Evolutionary conservation across 2,797 vertebrate species (phyloP), one percentile per base, ranked within the genome.

Genomic region (Notamacropus eugenii): DNA sequence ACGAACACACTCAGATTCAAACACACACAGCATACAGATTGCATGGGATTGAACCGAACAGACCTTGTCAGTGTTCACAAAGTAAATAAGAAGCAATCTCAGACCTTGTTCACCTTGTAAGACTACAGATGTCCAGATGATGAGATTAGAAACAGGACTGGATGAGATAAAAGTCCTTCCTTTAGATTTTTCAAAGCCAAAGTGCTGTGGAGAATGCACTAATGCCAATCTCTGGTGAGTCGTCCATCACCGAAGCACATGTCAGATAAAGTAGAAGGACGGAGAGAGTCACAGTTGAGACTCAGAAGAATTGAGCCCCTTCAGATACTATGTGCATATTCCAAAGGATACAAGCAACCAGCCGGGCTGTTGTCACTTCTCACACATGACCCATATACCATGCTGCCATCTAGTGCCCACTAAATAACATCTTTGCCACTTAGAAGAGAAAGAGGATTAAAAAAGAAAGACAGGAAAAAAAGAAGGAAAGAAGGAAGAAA

Each of bases 371-470:
- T 82, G 40, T 87, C 46, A 46, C 40, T 6, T 55, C 93, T 93
- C 90, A 27, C 31, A 54, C 55, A 34, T 97, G 97, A 95, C 94
- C 97, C 0, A 92, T 94, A 62, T 98, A 96, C 98, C 98, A 98
- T 98, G 96, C 98, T 98, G 98, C 98, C 98, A 98, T 95, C 98
- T 98, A 98, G 98, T 92, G 98, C 96, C 90, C 40, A 82, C 52
- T 96, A 62, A 4, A 92, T 52, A 82, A 91, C 58, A 91, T 92
- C 93, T 67, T 29, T 40, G 0, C 12, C 34, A 34, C 27, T 55
- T 28, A 1, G n/a, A 50, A 46, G 59, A 58, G 10, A 57, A 90
- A 0, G 58, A 50, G 27, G 82, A 94, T 54, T 55, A 6, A 5
- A 58, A 82, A 34, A 14, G 62, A 27, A 16, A 14, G 13, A 27